Evolutionary conservation across 1,140 invertebrate genomes (phyloP).

Genomic region (Trigoniulus corallinus): DNA sequence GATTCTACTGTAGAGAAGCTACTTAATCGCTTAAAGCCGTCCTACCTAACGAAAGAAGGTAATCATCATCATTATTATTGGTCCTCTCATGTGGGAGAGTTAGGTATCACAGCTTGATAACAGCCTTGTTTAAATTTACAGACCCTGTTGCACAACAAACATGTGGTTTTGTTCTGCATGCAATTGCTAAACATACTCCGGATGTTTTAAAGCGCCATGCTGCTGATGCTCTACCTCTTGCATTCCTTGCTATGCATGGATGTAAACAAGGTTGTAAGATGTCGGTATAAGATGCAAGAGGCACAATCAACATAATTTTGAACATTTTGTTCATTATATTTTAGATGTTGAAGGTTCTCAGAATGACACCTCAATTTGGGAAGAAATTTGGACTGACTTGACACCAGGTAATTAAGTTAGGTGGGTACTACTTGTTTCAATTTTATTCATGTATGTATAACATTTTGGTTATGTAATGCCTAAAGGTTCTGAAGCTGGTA

Average conservation of each 20-base stretch:
- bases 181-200: conserved; percentile 63
- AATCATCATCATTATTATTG: no score
- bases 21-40: conserved; percentile 37
- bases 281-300: no score
- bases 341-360: conserved; percentile 17
- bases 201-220: conserved; percentile 65
- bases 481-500: conserved; percentile 59
- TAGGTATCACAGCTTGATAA: no score
- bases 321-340: no score
- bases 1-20: conserved; percentile 69
- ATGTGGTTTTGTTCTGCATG: conserved; percentile 58
- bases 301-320: no score
- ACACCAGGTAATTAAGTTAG: conserved; percentile 45
- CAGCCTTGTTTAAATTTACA: no score
- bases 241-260: conserved; percentile 77
- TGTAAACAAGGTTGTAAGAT: conserved; percentile 40
- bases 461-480: no score
- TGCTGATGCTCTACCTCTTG: conserved; percentile 56
- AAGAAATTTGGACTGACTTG: conserved; percentile 75
- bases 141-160: conserved; percentile 53
- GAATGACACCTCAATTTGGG: conserved; percentile 38
- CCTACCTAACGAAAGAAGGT: conserved; percentile 59
- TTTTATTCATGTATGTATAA: no score
- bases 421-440: no score
- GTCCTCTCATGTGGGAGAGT: no score